Percentiles rank a stretch among this genome's conserved stretches.
Conservation (phyloP, 1,140 invertebrate genomes). For the Saxidomus purpurata region DNA sequence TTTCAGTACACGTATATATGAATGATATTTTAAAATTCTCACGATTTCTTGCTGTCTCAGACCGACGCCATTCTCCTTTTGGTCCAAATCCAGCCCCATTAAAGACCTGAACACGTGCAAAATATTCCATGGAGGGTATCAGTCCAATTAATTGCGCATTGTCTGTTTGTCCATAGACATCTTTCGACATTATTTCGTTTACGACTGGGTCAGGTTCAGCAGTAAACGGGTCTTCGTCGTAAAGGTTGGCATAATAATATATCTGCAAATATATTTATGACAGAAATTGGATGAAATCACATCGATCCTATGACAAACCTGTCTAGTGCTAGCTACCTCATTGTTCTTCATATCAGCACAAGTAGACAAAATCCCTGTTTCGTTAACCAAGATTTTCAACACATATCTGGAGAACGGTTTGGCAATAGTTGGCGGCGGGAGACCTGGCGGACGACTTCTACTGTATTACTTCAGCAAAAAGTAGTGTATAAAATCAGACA, state of each 20-base stretch:
- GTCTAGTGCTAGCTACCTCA: too few species aligned
- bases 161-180: conserved; percentile 44
- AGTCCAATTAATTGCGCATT: conserved; percentile 37
- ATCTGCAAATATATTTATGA: neutral
- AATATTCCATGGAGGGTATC: conserved; percentile 28
- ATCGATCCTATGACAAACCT: too few species aligned
- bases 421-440: too few species aligned
- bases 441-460: too few species aligned
- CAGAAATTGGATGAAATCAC: too few species aligned
- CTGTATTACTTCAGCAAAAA: too few species aligned
- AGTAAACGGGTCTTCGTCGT: conserved; percentile 16
- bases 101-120: conserved; percentile 96
- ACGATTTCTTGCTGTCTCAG: conserved; percentile 26
- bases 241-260: conserved; percentile 32
- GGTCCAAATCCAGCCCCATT: conserved; percentile 97
- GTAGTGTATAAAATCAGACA: too few species aligned
- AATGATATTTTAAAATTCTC: neutral
- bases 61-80: conserved; percentile 91
- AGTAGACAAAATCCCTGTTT: too few species aligned
- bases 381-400: too few species aligned
- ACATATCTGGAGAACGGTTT: too few species aligned
- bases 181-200: conserved; percentile 9
- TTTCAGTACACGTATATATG: too few species aligned
- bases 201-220: conserved; percentile 23
- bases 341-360: too few species aligned